phyloP scores from a whole-genome alignment of 2,888 invertebrate species.

The Thyatira batis region DNA sequence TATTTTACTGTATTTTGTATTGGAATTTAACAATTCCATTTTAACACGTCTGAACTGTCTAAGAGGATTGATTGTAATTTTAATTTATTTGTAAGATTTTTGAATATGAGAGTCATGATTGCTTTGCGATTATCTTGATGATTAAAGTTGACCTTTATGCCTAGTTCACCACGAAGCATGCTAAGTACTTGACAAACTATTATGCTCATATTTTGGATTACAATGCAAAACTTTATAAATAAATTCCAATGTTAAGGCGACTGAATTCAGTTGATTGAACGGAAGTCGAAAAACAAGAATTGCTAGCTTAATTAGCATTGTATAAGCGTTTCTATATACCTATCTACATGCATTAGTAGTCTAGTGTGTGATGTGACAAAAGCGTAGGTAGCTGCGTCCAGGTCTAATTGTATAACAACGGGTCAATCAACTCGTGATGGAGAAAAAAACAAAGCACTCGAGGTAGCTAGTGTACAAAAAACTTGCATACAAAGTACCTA shows the following conservation, averaged over 20 bases:
- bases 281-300: background rate
- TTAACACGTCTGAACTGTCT: too few relatives aligned
- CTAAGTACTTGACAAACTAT: too few relatives aligned
- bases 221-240: background rate
- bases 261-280: too few relatives aligned
- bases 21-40: too few relatives aligned
- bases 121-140: background rate
- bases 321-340: background rate
- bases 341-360: background rate
- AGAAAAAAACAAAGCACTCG: constrained; percentile 1
- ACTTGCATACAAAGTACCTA: background rate
- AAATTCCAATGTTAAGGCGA: too few relatives aligned
- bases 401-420: constrained; percentile 24
- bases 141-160: background rate
- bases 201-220: too few relatives aligned
- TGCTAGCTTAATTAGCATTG: background rate
- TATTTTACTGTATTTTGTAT: too few relatives aligned
- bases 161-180: background rate
- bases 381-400: constrained; percentile 13
- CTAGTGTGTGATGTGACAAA: background rate
- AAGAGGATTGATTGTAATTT: too few relatives aligned
- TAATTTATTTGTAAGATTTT: too few relatives aligned
- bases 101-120: background rate
- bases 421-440: constrained; percentile 30
- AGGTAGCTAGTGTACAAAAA: background rate